phyloP scores from a whole-genome alignment of 2,113 vertebrate species.

The Campylomormyrus numenius region DNA sequence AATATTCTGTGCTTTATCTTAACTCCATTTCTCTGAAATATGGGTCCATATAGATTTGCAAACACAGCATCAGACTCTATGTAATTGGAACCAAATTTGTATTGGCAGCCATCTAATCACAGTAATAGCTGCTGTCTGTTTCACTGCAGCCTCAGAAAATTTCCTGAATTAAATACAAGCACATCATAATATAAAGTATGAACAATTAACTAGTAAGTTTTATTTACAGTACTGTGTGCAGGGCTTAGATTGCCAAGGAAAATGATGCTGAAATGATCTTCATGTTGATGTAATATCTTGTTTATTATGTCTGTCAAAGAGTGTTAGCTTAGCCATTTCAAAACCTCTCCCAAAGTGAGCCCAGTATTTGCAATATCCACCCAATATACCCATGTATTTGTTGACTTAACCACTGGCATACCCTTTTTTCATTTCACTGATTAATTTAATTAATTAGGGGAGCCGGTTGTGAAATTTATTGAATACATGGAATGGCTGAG shows the following conservation, averaged over 20 bases:
- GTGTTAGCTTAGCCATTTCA: background rate
- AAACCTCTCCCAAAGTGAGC: background rate
- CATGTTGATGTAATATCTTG: background rate
- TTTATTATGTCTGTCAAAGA: background rate
- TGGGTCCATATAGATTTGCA: background rate
- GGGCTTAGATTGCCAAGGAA: background rate
- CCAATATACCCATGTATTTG: background rate
- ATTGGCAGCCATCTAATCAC: slow-evolving; percentile 1
- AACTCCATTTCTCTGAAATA: background rate
- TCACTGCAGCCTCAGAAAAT: background rate
- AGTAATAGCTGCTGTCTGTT: background rate
- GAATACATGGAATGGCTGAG: background rate
- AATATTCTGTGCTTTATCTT: background rate
- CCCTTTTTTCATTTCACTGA: background rate
- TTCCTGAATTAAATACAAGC: background rate
- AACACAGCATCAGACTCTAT: background rate
- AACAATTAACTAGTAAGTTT: background rate
- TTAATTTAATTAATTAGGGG: background rate
- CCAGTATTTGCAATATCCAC: background rate
- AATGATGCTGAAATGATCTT: background rate
- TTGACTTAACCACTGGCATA: background rate
- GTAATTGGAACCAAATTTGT: background rate
- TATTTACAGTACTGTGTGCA: background rate
- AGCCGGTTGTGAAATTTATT: background rate
- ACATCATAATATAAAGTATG: background rate